These are phyloP conservation scores for Morone saxatilis DNA, from an alignment of 2,113 vertebrate species.

Conservation along the genomic window DNA sequence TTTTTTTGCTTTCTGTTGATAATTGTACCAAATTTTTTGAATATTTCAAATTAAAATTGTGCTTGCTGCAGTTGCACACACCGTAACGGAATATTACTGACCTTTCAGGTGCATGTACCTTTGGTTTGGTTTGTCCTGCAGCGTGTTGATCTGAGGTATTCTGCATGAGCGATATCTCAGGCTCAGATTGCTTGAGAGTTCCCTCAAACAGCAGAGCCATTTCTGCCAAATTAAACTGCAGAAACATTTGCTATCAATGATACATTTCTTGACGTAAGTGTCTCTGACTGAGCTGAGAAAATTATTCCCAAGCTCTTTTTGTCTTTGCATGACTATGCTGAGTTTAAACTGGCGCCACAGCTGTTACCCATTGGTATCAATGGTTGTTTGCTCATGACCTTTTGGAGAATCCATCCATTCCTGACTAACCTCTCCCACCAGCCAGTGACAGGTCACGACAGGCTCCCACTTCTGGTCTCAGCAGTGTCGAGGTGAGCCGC, in stretches of 20 bases:
- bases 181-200: background rate
- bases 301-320: background rate
- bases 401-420: slow-evolving; percentile 26
- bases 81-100: too few relatives aligned
- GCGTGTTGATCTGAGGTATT: too few relatives aligned
- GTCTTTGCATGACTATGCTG: slow-evolving; percentile 7
- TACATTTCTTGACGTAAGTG: background rate
- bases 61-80: too few relatives aligned
- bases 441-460: slow-evolving; percentile 9
- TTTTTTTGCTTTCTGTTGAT: too few relatives aligned
- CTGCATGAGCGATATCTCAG: too few relatives aligned
- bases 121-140: too few relatives aligned
- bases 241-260: background rate
- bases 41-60: too few relatives aligned
- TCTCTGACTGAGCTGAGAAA: background rate
- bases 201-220: background rate
- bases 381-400: slow-evolving; percentile 40
- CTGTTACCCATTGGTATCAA: slow-evolving; percentile 56
- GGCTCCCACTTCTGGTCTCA: slow-evolving; percentile 24
- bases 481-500: slow-evolving; percentile 22
- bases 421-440: slow-evolving; percentile 20
- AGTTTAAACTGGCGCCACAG: slow-evolving; percentile 38
- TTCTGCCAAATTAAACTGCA: background rate
- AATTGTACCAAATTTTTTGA: too few relatives aligned
- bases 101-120: too few relatives aligned